A percentile compares a stretch with the other conserved stretches of the same genome.
Conservation (phyloP, 1,140 invertebrate species). For the Drosophila yakuba region DNA sequence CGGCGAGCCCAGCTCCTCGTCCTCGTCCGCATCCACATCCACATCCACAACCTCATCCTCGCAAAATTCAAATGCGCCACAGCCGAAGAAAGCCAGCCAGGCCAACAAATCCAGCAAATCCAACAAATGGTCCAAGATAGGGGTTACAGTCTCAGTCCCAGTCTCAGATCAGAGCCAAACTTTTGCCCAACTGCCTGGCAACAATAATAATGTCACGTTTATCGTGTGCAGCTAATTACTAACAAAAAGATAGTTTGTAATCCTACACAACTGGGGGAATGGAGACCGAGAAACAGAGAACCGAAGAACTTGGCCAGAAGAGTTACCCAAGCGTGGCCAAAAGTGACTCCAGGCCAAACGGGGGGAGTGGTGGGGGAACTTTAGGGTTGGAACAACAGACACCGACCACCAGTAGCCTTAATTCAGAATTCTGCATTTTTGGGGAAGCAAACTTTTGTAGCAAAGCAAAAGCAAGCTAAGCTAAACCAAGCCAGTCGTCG, state of each 20-base stretch:
- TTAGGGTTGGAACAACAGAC: slow-evolving; percentile 21
- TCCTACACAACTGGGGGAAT: slow-evolving; percentile 54
- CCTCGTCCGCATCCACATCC: background rate
- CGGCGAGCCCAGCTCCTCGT: slow-evolving; percentile 16
- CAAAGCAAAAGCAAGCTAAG: slow-evolving; percentile 11
- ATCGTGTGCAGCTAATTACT: slow-evolving; percentile 83
- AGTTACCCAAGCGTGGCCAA: slow-evolving; percentile 71
- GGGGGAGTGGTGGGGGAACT: background rate
- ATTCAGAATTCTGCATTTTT: slow-evolving; percentile 18
- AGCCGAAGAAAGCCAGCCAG: background rate
- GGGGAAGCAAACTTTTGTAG: slow-evolving; percentile 38
- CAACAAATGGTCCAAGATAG: slow-evolving; percentile 1
- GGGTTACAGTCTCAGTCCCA: background rate
- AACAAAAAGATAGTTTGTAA: slow-evolving; percentile 83
- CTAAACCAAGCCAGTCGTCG: slow-evolving; percentile 11
- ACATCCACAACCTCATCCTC: background rate
- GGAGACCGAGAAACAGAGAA: slow-evolving; percentile 1
- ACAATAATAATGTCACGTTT: slow-evolving; percentile 83
- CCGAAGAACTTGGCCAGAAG: slow-evolving; percentile 23
- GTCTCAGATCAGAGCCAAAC: slow-evolving; percentile 36
- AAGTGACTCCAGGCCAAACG: slow-evolving; percentile 67
- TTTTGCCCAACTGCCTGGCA: slow-evolving; percentile 68
- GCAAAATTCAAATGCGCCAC: slow-evolving; percentile 63
- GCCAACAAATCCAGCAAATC: background rate
- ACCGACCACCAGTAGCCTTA: slow-evolving; percentile 60